Evolutionary conservation across 1,140 invertebrate species (phyloP).

Genomic region (Papilio polyxenes): DNA sequence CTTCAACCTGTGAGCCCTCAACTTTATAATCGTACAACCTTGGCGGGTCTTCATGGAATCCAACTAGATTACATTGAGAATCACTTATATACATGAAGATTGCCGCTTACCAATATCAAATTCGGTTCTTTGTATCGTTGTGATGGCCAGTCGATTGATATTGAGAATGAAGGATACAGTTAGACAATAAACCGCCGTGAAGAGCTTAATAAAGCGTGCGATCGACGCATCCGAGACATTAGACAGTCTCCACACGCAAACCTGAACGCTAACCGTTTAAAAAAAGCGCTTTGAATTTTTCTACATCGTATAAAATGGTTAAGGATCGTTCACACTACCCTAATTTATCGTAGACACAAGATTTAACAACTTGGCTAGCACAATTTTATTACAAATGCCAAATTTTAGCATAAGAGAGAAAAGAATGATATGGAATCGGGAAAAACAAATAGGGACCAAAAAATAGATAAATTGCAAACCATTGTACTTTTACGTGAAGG

Average conservation of each 20-base stretch:
- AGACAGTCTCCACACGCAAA: constrained; percentile 50
- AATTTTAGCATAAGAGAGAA: no score
- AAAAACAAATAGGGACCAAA: background rate
- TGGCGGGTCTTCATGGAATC: no score
- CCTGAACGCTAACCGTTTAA: constrained; percentile 40
- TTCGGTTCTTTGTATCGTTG: background rate
- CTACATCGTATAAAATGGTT: constrained; percentile 13
- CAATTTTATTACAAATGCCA: background rate
- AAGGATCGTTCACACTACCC: constrained; percentile 8
- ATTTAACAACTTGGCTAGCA: background rate
- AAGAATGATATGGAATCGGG: background rate
- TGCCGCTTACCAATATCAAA: background rate
- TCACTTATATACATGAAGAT: background rate
- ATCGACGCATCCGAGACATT: constrained; percentile 47
- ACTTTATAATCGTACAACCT: no score
- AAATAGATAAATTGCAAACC: no score
- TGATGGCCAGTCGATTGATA: constrained; percentile 9
- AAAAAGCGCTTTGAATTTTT: constrained; percentile 40
- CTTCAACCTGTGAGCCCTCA: no score
- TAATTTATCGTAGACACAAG: background rate
- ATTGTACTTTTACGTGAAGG: no score
- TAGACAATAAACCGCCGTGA: constrained; percentile 37
- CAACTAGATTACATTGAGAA: no score
- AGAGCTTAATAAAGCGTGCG: constrained; percentile 46
- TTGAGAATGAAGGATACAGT: constrained; percentile 32